Evolutionary conservation across 2,888 invertebrate species (phyloP).

Genomic region (Alloplasta piceator): DNA sequence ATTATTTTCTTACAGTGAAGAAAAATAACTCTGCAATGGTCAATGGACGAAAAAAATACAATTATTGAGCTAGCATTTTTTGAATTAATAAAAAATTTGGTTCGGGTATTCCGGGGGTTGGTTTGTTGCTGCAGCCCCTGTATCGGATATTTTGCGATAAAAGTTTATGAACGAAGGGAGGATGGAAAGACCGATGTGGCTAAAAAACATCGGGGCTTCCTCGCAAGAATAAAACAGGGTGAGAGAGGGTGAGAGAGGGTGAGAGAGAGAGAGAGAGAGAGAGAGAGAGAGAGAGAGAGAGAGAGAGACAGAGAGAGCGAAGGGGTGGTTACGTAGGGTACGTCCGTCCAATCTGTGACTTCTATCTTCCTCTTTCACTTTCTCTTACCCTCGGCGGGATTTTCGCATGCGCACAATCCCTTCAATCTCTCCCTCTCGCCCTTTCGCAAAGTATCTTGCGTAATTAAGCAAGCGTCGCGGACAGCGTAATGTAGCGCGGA

Average conservation of each 20-base stretch:
- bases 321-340: constrained; percentile 53
- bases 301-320: constrained; percentile 34
- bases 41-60: too few relatives aligned
- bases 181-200: constrained; percentile 8
- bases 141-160: background rate
- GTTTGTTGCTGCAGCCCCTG: background rate
- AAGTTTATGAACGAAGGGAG: constrained; percentile 3
- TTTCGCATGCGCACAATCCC: constrained; percentile 49
- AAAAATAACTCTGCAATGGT: too few relatives aligned
- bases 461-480: constrained; percentile 80
- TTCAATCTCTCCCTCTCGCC: constrained; percentile 55
- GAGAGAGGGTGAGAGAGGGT: too few relatives aligned
- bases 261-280: constrained; percentile 44
- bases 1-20: too few relatives aligned
- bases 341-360: constrained; percentile 60
- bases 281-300: constrained; percentile 42
- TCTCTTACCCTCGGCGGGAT: constrained; percentile 27
- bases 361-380: constrained; percentile 40
- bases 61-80: background rate
- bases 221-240: too few relatives aligned
- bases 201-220: constrained; percentile 40
- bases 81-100: background rate
- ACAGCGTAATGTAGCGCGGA: constrained; percentile 73
- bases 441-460: constrained; percentile 85
- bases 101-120: background rate